Evolutionary conservation across 2,888 invertebrate genomes (phyloP), one percentile per base, ranked within the genome.

Genomic region (Drosophila mimica): DNA sequence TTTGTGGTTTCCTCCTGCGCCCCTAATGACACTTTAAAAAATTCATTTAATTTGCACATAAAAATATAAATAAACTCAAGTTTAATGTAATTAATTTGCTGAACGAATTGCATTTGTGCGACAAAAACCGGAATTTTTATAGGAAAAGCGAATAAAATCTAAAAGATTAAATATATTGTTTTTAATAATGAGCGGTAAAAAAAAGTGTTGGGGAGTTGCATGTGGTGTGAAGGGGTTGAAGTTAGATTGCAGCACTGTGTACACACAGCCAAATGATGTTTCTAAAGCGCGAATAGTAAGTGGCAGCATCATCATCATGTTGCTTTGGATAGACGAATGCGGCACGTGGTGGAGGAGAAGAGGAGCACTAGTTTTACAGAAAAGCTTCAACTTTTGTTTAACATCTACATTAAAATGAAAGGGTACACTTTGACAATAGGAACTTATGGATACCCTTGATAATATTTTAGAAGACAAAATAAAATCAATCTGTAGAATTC

Each of bases 271-370:
- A 80, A 74, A 73, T 76, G 66, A 73, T 73, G 72, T 70, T 81
- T 79, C 81, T 77, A 76, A 84, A 82, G 75, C 77, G 83, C 78
- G 74, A 81, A 83, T 83, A 72, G 75, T 89, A 89, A 87, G 88
- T 88, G 87, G 78, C 89, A 72, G 67, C 80, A 76, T 77, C 74
- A 71, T 70, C 67, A 71, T 70, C 65, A 57, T 64, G 81, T 72
- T 79, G 80, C 65, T 72, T 66, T 38, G 49, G 64, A 46, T 66
- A 43, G 53, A 58, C 17, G 40, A 33, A 33, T 15, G 34, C n/a
- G 20, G 49, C 9, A 25, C 17, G 6, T n/a, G 48, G n/a, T 30
- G 25, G 38, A 20, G 52, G 28, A 30, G 30, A 52, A 13, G 20
- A 30, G 57, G 13, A 40, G 31, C 30, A 49, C 56, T 76, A 60